These are phyloP conservation scores for Cynopterus sphinx DNA, from an alignment of 2,797 vertebrate species.

Conservation along the genomic window DNA sequence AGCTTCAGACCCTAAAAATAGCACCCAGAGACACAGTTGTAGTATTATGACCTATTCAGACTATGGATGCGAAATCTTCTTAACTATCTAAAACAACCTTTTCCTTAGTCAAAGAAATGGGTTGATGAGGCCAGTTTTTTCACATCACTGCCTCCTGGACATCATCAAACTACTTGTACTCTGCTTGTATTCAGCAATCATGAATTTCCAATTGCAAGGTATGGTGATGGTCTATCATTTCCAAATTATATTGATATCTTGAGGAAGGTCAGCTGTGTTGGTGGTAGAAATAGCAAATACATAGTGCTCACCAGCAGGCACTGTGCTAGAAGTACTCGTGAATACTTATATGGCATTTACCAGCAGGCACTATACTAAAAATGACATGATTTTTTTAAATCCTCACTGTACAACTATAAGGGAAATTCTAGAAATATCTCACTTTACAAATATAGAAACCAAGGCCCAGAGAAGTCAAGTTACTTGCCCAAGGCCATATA, in stretches of 20 bases:
- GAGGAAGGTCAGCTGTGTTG: neutral
- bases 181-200: neutral
- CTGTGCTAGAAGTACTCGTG: neutral
- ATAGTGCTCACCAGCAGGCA: neutral
- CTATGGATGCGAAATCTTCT: neutral
- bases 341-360: neutral
- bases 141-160: neutral
- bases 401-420: neutral
- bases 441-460: neutral
- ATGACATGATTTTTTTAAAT: neutral
- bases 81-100: neutral
- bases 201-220: neutral
- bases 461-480: neutral
- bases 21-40: neutral
- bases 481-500: neutral
- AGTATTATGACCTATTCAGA: neutral
- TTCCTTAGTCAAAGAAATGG: constrained; percentile 5
- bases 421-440: neutral
- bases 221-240: neutral
- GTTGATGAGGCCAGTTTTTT: neutral
- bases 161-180: neutral
- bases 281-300: neutral
- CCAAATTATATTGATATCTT: neutral
- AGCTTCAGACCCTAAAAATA: neutral
- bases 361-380: neutral